Percentiles rank a stretch among this genome's conserved stretches.
Evolutionary conservation across 2,113 vertebrate species (phyloP).

Genomic region (Pterophyllum scalare): DNA sequence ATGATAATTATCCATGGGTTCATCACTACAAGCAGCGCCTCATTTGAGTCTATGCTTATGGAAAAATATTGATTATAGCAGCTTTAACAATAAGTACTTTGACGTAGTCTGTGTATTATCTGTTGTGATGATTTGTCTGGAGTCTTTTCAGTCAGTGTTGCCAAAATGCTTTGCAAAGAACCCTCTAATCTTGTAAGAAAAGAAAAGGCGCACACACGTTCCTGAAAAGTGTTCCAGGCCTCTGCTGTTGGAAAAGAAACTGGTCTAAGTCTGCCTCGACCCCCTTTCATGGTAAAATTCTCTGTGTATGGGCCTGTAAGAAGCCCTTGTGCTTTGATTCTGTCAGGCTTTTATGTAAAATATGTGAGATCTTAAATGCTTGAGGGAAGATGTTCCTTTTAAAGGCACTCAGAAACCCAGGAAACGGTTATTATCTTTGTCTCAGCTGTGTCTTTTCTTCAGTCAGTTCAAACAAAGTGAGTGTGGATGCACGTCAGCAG

Average conservation of each 20-base stretch:
- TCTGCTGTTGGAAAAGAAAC: constrained; percentile 15
- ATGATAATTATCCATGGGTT: not conserved
- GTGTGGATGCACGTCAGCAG: not conserved
- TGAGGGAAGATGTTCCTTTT: constrained; percentile 35
- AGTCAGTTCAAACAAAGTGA: constrained; percentile 11
- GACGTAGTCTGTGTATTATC: not conserved
- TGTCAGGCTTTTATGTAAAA: constrained; percentile 41
- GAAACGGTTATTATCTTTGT: constrained; percentile 25
- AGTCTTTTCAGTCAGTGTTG: not conserved
- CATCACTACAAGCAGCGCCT: not conserved
- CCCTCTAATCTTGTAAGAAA: constrained; percentile 4
- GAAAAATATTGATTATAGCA: not conserved
- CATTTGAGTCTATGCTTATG: not conserved
- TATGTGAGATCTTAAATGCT: constrained; percentile 28
- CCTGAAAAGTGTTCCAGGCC: constrained; percentile 4
- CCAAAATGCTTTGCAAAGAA: not conserved
- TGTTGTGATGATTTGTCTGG: constrained; percentile 2
- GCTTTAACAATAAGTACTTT: constrained; percentile 9
- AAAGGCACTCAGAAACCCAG: constrained; percentile 28
- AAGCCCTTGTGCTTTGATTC: constrained; percentile 31
- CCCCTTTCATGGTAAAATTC: constrained; percentile 19
- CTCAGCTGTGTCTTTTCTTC: constrained; percentile 15
- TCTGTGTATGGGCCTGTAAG: constrained; percentile 10
- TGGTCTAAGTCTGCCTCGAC: not conserved
- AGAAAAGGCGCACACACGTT: not conserved